A percentile compares a stretch with the other conserved stretches of the same genome.
Conservation (phyloP, 2,797 vertebrate species). For the Rhyacichthys aspro region DNA sequence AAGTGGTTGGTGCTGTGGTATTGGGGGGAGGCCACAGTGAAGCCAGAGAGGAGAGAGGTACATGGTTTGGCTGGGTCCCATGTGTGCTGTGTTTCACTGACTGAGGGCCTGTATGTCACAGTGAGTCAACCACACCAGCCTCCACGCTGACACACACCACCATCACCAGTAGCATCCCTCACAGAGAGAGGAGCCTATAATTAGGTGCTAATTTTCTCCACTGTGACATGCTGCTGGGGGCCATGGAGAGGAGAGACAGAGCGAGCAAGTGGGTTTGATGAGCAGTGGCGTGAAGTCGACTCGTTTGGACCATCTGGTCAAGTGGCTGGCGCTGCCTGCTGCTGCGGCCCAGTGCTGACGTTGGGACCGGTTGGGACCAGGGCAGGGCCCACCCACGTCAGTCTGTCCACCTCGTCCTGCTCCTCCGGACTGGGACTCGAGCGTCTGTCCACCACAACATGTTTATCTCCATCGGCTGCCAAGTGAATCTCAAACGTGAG, state of each 20-base stretch:
- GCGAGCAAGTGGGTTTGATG: conserved; percentile 50
- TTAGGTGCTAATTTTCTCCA: conserved; percentile 77
- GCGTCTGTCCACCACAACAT: conserved; percentile 74
- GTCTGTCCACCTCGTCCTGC: conserved; percentile 59
- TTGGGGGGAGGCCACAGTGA: conserved; percentile 37
- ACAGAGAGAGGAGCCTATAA: conserved; percentile 74
- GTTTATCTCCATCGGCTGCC: conserved; percentile 67
- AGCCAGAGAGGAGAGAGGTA: conserved; percentile 43
- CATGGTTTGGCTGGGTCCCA: conserved; percentile 16
- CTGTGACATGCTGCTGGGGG: conserved; percentile 69
- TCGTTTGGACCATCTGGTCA: conserved; percentile 67
- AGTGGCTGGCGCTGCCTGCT: conserved; percentile 46
- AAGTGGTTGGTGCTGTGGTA: conserved; percentile 60
- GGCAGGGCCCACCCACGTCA: conserved; percentile 67
- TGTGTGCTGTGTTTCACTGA: conserved; percentile 36
- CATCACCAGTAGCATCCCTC: conserved; percentile 63
- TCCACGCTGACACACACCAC: conserved; percentile 62
- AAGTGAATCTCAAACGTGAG: conserved; percentile 57
- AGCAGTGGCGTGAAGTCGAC: conserved; percentile 54
- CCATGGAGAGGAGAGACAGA: conserved; percentile 54
- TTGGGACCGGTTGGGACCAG: conserved; percentile 33
- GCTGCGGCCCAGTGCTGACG: conserved; percentile 37
- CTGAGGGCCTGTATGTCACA: conserved; percentile 39
- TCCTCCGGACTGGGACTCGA: conserved; percentile 59
- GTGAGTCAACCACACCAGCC: conserved; percentile 65